Conservation (phyloP, 1,140 invertebrate genomes). For the Nilaparvata lugens region DNA sequence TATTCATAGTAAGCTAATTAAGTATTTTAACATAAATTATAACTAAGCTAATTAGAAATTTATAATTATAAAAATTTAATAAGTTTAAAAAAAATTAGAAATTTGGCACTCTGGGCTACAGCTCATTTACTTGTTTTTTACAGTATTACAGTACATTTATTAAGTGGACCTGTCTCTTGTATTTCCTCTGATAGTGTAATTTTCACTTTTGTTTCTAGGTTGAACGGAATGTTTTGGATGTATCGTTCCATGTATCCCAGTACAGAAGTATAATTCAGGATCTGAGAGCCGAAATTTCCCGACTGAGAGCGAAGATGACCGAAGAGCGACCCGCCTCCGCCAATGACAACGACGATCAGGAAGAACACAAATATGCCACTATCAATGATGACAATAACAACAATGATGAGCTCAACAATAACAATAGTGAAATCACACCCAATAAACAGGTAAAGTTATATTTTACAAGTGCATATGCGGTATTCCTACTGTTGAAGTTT, state of each 20-base stretch:
- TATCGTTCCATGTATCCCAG: constrained; percentile 72
- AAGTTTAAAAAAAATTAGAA: too few relatives aligned
- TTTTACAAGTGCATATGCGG: background rate
- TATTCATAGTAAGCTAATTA: too few relatives aligned
- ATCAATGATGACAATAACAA: background rate
- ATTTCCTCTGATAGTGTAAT: constrained; percentile 13
- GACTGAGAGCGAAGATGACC: constrained; percentile 71
- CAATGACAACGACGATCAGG: constrained; percentile 29
- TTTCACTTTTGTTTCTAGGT: constrained; percentile 39
- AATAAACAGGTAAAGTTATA: background rate
- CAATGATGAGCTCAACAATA: background rate
- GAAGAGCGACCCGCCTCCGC: constrained; percentile 50
- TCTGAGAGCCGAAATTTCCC: constrained; percentile 70
- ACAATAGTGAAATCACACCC: too few relatives aligned
- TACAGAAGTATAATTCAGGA: constrained; percentile 74
- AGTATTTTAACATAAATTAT: too few relatives aligned
- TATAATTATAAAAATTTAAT: too few relatives aligned
- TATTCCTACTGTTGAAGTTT: too few relatives aligned
- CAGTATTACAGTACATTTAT: too few relatives aligned
- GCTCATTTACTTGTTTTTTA: too few relatives aligned
- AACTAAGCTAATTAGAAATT: too few relatives aligned
- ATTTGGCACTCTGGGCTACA: too few relatives aligned
- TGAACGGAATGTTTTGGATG: constrained; percentile 66
- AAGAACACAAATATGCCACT: background rate
- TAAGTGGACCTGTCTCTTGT: too few relatives aligned